Evolutionary conservation across 2,797 vertebrate genomes (phyloP), one percentile per base, ranked within the genome.

Genomic region (Acanthiza pusilla): DNA sequence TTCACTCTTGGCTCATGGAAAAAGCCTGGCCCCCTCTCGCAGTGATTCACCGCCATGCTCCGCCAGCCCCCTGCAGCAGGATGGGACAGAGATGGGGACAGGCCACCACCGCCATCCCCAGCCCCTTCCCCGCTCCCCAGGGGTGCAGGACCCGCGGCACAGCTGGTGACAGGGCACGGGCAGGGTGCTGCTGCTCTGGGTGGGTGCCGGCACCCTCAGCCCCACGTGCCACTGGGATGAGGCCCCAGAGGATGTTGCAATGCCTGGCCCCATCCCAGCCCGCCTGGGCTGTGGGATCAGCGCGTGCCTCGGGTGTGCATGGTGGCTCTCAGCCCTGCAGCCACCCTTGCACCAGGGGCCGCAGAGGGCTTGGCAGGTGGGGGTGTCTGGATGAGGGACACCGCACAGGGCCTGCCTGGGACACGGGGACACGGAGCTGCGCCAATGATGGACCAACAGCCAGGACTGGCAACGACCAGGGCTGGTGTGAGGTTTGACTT

Each of bases 391-490:
- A 36, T n/a, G 40, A 2, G 4, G 8, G 38, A 42, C 6, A 0
- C 0, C 0, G 51, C 4, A 0, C 10, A 4, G 43, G 25, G 25
- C 32, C 60, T 5, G 0, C 13, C 5, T 1, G 4, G 36, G 26
- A 36, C 58, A 0, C 1, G 38, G 43, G 51, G 38, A 72, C 5
- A 2, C 11, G 11, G 62, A 78, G 47, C 9, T 8, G 26, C 53
- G 40, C 3, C 9, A 5, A 0, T 5, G 48, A 30, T 2, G 43
- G 47, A 65, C 22, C 36, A 29, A 29, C 1, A 0, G 0, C 26
- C 16, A 29, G 22, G 14, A 22, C 1, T 32, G 65, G 62, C 4
- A 1, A 2, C 1, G 1, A 2, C 16, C 1, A 0, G 45, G 60
- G 19, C 3, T 48, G 51, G 29, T 18, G 27, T 22, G 48, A 47